Evolutionary conservation across 2,113 vertebrate genomes (phyloP).

Genomic region (Ascaphus truei): DNA sequence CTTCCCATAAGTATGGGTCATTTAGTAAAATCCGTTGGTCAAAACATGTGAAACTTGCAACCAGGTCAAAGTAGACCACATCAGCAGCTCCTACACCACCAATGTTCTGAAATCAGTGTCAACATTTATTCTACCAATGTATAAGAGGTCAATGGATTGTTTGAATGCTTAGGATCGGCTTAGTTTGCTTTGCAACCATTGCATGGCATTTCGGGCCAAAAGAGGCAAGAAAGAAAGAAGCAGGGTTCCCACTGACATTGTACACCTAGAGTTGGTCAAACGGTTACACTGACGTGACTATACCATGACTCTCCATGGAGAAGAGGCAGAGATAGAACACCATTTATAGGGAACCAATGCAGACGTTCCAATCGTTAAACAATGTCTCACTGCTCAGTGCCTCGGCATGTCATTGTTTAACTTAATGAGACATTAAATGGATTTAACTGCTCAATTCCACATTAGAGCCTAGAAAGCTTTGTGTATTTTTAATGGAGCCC

Average conservation of each 20-base stretch:
- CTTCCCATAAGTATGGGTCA: too few relatives aligned
- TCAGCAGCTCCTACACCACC: too few relatives aligned
- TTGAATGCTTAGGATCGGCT: too few relatives aligned
- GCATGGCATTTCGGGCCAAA: too few relatives aligned
- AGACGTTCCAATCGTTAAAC: not conserved
- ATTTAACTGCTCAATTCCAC: slow-evolving; percentile 1
- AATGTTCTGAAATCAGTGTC: too few relatives aligned
- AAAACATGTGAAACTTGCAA: too few relatives aligned
- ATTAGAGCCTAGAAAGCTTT: not conserved
- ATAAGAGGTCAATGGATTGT: too few relatives aligned
- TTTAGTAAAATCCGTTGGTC: too few relatives aligned
- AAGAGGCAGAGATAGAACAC: not conserved
- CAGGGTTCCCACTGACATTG: not conserved
- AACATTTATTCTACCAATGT: too few relatives aligned
- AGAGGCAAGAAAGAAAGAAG: too few relatives aligned
- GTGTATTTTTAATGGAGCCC: not conserved
- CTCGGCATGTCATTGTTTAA: not conserved
- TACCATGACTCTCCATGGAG: not conserved
- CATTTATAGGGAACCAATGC: slow-evolving; percentile 1
- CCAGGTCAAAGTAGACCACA: too few relatives aligned
- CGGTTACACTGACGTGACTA: not conserved
- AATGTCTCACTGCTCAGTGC: not conserved
- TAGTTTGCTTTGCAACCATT: too few relatives aligned
- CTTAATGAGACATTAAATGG: slow-evolving; percentile 20
- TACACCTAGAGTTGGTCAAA: not conserved